These are phyloP conservation scores for Ostrea denselamellosa DNA, from an alignment of 1,140 invertebrate species.

Conservation along the genomic window DNA sequence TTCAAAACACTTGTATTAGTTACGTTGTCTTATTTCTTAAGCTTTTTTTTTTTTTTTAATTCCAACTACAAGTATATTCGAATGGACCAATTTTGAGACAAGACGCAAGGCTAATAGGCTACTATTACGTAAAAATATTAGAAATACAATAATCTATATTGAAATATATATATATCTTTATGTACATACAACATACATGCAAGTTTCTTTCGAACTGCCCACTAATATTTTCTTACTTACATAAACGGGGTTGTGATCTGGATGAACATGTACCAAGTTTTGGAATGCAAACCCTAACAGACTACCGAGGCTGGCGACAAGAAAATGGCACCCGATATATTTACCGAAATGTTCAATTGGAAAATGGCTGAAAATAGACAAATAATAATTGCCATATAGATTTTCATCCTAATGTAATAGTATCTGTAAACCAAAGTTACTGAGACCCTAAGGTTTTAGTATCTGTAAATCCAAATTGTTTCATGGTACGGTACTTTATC, in stretches of 20 bases:
- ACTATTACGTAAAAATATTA: no score
- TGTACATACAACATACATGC: no score
- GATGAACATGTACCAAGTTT: conserved; percentile 43
- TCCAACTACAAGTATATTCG: no score
- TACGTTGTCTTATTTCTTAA: neutral
- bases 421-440: neutral
- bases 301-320: conserved; percentile 56
- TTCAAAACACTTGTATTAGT: neutral
- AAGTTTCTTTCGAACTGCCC: no score
- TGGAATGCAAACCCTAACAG: conserved; percentile 61
- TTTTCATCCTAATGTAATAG: neutral
- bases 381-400: neutral
- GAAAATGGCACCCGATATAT: conserved; percentile 59
- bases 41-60: no score
- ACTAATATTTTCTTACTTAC: conserved; percentile 43
- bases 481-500: no score
- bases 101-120: no score
- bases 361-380: conserved; percentile 62
- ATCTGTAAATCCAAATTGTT: no score
- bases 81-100: no score
- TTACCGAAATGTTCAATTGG: conserved; percentile 66
- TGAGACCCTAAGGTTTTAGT: neutral
- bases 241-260: conserved; percentile 55
- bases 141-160: no score
- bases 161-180: no score